phyloP scores from a whole-genome alignment of 2,888 invertebrate genomes.

The Heteropelma amictum region DNA sequence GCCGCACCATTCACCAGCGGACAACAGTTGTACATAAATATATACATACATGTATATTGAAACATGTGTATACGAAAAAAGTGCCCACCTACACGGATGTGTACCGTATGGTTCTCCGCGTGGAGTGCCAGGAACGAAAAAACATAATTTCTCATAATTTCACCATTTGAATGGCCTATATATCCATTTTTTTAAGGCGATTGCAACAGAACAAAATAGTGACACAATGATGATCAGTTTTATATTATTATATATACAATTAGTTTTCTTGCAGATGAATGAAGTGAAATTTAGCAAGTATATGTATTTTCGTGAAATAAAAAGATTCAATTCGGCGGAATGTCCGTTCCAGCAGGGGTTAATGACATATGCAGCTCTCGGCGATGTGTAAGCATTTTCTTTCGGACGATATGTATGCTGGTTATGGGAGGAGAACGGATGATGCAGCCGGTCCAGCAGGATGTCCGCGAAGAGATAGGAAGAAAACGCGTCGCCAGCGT shows the following conservation, averaged over 20 bases:
- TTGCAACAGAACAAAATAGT: no score
- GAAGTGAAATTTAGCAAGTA: neutral
- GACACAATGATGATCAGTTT: no score
- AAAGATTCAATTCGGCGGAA: slow-evolving; percentile 3
- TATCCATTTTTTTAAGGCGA: no score
- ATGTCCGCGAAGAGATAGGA: slow-evolving; percentile 67
- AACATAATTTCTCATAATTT: no score
- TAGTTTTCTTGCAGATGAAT: no score
- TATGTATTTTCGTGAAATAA: neutral
- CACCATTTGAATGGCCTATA: no score
- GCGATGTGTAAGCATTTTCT: slow-evolving; percentile 42
- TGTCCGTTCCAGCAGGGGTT: slow-evolving; percentile 60
- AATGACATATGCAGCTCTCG: slow-evolving; percentile 62
- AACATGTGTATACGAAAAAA: neutral
- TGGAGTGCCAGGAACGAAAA: neutral
- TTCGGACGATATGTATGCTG: slow-evolving; percentile 47
- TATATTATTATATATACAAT: no score
- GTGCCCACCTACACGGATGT: neutral
- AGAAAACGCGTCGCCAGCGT: slow-evolving; percentile 58
- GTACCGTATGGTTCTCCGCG: slow-evolving; percentile 1
- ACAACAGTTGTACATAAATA: slow-evolving; percentile 11
- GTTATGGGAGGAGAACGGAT: slow-evolving; percentile 25
- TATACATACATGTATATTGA: neutral
- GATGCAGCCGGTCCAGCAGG: slow-evolving; percentile 57
- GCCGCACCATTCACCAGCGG: slow-evolving; percentile 49